These are phyloP conservation scores for Bombyx mandarina DNA, from an alignment of 1,140 invertebrate genomes.

Conservation along the genomic window DNA sequence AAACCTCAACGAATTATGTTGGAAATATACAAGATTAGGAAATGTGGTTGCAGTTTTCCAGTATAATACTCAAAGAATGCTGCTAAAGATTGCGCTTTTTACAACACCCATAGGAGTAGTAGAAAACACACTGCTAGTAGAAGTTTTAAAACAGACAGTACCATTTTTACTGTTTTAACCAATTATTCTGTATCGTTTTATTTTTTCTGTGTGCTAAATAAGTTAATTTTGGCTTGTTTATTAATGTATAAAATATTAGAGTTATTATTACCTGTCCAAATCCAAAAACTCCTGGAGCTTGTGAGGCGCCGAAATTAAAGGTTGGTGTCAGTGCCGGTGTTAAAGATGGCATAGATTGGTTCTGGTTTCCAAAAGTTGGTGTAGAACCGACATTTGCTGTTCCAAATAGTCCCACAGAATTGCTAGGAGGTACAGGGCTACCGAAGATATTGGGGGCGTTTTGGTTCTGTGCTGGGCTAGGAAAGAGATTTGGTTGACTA, in stretches of 20 bases:
- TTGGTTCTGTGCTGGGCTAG: constrained; percentile 19
- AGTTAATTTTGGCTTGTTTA: background rate
- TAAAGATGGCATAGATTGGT: constrained; percentile 24
- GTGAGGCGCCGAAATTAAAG: constrained; percentile 35
- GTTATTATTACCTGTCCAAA: constrained; percentile 41
- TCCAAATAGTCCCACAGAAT: constrained; percentile 31
- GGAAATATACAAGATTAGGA: too few relatives aligned
- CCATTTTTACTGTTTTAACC: too few relatives aligned
- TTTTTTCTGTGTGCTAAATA: too few relatives aligned
- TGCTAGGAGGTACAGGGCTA: constrained; percentile 18
- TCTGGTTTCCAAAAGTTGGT: constrained; percentile 32
- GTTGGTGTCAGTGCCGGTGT: constrained; percentile 24
- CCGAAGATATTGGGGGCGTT: constrained; percentile 31
- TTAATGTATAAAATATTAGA: constrained; percentile 7
- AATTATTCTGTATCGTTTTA: too few relatives aligned
- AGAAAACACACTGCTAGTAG: too few relatives aligned
- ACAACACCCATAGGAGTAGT: too few relatives aligned
- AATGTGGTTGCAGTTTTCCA: too few relatives aligned
- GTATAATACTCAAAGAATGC: too few relatives aligned
- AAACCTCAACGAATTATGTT: too few relatives aligned
- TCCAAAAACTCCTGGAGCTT: constrained; percentile 29
- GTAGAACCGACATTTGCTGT: constrained; percentile 18
- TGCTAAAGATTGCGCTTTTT: too few relatives aligned
- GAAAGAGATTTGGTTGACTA: constrained; percentile 19
- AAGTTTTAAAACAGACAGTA: too few relatives aligned